These are phyloP conservation scores for Pachyuromys duprasi DNA, from an alignment of 2,797 vertebrate genomes.

Conservation along the genomic window DNA sequence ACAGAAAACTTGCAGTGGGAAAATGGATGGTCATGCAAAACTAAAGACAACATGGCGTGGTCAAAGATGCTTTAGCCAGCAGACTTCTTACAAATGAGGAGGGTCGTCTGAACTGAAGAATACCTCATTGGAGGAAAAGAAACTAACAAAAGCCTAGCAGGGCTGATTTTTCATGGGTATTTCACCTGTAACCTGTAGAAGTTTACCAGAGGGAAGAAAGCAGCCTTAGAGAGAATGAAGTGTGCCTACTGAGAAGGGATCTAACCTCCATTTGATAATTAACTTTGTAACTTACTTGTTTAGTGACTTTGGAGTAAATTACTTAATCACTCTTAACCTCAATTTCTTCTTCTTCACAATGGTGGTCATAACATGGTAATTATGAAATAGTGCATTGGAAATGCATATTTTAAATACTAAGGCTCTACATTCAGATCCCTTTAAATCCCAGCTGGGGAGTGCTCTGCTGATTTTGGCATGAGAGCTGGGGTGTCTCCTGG, in stretches of 20 bases:
- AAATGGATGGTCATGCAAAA: neutral
- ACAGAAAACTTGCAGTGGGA: neutral
- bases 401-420: constrained; percentile 27
- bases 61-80: neutral
- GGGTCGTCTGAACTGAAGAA: neutral
- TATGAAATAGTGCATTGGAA: neutral
- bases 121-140: neutral
- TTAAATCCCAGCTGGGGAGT: neutral
- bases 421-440: neutral
- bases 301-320: neutral
- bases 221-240: too few relatives aligned
- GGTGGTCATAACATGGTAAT: neutral
- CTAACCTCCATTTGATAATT: neutral
- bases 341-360: neutral
- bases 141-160: neutral
- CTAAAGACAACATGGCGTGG: neutral
- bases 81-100: neutral
- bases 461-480: neutral
- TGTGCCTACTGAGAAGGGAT: neutral
- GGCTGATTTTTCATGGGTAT: neutral
- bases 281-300: neutral
- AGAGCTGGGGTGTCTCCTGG: neutral
- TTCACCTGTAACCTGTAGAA: neutral
- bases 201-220: neutral
- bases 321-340: constrained; percentile 14